Conservation (phyloP, 2,113 vertebrate species). For the Acrocephalus kingi region DNA sequence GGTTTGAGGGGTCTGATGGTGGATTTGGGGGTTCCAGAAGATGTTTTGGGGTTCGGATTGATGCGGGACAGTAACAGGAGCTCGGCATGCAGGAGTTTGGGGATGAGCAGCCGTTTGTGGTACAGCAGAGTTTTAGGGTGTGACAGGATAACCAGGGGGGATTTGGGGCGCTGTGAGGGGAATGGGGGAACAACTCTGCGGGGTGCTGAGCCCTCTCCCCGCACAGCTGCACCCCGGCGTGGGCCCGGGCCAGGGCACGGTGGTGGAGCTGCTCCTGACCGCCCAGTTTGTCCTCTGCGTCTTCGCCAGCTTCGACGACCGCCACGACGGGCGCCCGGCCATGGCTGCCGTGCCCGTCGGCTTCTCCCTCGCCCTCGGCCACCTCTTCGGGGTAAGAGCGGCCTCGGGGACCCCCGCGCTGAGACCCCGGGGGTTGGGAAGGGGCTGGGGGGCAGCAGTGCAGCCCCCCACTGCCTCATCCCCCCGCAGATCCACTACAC, state of each 20-base stretch:
- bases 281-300: conserved; percentile 89
- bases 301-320: conserved; percentile 89
- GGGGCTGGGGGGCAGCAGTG: not conserved
- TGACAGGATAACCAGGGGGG: not conserved
- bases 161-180: not conserved
- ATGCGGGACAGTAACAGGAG: not conserved
- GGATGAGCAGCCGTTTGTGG: not conserved
- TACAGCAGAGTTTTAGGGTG: not conserved
- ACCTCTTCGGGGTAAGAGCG: conserved; percentile 88
- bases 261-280: conserved; percentile 91
- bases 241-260: conserved; percentile 87
- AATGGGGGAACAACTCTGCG: not conserved
- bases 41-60: not conserved
- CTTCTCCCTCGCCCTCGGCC: conserved; percentile 89
- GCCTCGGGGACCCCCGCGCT: not conserved
- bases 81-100: not conserved
- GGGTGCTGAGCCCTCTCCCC: not conserved
- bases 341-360: conserved; percentile 89
- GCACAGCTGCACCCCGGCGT: conserved; percentile 86
- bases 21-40: not conserved
- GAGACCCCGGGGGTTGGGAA: not conserved
- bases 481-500: conserved; percentile 89
- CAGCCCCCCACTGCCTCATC: not conserved
- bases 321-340: conserved; percentile 85
- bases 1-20: not conserved